Evolutionary conservation across 2,113 vertebrate genomes (phyloP).

Genomic region (Thalassarche chlororhynchos): DNA sequence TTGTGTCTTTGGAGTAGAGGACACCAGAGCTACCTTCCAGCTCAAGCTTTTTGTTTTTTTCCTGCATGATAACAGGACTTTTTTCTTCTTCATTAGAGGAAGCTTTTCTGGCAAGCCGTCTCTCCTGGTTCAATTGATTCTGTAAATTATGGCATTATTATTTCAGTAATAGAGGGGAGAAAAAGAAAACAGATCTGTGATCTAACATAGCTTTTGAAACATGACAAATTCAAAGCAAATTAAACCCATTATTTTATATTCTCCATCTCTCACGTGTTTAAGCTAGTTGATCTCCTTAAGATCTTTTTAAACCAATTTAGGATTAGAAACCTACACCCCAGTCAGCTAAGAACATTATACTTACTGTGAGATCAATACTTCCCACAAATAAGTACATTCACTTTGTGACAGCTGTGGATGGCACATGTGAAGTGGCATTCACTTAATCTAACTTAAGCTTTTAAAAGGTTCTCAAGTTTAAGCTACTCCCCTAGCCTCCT

Average conservation of each 20-base stretch:
- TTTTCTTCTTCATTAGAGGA: slow-evolving; percentile 56
- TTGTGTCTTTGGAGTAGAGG: neutral
- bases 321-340: neutral
- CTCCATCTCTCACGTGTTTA: neutral
- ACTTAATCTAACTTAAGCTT: neutral
- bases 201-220: neutral
- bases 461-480: neutral
- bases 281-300: neutral
- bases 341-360: neutral
- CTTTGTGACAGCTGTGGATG: neutral
- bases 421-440: neutral
- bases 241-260: neutral
- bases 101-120: slow-evolving; percentile 71
- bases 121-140: slow-evolving; percentile 74
- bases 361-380: neutral
- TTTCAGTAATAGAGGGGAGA: neutral
- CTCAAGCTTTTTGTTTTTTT: slow-evolving; percentile 47
- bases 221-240: neutral
- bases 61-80: slow-evolving; percentile 48
- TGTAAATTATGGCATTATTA: slow-evolving; percentile 43
- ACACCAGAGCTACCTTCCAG: neutral
- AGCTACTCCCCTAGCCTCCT: neutral
- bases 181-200: neutral
- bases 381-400: neutral
- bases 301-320: neutral